Evolutionary conservation across 2,797 vertebrate species (phyloP).

Genomic region (Xiphorhynchus erythropygius): DNA sequence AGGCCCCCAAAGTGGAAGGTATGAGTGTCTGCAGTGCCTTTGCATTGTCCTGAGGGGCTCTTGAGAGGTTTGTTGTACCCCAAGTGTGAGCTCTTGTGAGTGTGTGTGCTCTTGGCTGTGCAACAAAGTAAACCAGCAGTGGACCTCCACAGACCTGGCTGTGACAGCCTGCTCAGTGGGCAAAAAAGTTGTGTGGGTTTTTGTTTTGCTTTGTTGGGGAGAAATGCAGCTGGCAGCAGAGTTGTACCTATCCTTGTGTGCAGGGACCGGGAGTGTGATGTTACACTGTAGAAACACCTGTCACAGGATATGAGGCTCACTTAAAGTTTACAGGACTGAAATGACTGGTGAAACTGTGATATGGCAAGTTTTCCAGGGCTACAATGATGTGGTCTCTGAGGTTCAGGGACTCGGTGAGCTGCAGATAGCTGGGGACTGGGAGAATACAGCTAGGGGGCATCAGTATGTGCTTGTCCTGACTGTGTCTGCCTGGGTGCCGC

Average conservation of each 20-base stretch:
- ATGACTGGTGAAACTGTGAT: background rate
- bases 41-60: rapidly evolving
- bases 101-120: background rate
- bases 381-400: background rate
- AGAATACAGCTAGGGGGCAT: background rate
- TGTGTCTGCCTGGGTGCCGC: rapidly evolving
- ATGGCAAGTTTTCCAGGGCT: background rate
- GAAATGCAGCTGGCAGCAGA: background rate
- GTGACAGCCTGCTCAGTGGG: background rate
- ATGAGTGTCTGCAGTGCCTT: background rate
- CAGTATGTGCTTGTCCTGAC: background rate
- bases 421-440: background rate
- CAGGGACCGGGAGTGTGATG: background rate
- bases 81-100: background rate
- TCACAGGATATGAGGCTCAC: rapidly evolving
- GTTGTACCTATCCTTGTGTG: background rate
- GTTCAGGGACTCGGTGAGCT: background rate
- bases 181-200: background rate
- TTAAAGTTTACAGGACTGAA: background rate
- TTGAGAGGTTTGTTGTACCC: background rate
- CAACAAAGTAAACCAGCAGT: background rate
- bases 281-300: background rate
- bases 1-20: slow-evolving; percentile 83
- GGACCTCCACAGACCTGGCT: background rate
- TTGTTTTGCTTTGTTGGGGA: background rate